phyloP scores from a whole-genome alignment of 64 coral and sea anemone species.

The Pocillopora damicornis region DNA sequence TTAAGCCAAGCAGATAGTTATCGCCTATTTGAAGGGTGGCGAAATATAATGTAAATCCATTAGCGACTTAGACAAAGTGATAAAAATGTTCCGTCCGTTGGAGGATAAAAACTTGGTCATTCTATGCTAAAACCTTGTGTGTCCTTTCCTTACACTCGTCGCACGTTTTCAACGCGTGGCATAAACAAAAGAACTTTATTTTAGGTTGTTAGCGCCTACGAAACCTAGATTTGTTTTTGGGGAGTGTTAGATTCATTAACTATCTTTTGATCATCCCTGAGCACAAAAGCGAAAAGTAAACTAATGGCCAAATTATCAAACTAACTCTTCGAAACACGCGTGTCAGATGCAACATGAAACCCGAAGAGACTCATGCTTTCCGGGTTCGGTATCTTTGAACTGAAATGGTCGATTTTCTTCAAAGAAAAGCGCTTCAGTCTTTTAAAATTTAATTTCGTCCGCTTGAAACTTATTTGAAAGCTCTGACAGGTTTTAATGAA shows the following conservation, averaged over 20 bases:
- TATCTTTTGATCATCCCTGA: slow-evolving; percentile 27
- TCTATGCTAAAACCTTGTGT: neutral
- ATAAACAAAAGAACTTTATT: neutral
- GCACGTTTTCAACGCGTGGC: neutral
- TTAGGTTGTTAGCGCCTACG: neutral
- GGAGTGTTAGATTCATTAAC: neutral
- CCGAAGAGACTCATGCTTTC: neutral
- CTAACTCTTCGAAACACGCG: neutral
- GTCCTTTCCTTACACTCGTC: neutral
- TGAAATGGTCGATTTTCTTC: neutral
- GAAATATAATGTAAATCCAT: slow-evolving; percentile 31
- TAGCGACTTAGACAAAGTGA: neutral
- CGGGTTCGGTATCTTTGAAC: slow-evolving; percentile 10
- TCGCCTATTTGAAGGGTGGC: slow-evolving; percentile 10
- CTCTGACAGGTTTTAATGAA: slow-evolving; percentile 18
- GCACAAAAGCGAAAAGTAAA: neutral
- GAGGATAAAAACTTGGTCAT: neutral
- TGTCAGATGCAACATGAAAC: neutral
- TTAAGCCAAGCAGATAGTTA: slow-evolving; percentile 6
- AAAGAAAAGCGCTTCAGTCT: neutral
- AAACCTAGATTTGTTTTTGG: neutral
- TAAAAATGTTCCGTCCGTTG: neutral
- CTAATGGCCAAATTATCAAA: slow-evolving; percentile 1
- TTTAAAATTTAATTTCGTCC: neutral
- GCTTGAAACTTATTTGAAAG: neutral